A percentile compares a stretch with the other conserved stretches of the same genome.
These are phyloP conservation scores for Tetramorium alpestre DNA, from an alignment of 1,140 invertebrate genomes.

Conservation along the genomic window DNA sequence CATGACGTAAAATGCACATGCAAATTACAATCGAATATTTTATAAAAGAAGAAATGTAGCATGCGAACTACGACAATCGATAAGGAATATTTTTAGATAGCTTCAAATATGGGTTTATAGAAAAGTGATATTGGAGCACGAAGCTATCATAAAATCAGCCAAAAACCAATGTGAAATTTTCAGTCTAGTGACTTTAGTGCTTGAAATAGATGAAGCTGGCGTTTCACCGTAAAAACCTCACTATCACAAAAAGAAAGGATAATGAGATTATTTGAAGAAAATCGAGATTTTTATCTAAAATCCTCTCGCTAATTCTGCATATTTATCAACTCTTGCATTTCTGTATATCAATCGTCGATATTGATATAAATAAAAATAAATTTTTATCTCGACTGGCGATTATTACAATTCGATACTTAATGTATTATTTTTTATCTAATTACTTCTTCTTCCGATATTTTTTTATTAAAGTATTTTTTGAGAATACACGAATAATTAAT, in stretches of 20 bases:
- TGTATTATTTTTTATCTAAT: background rate
- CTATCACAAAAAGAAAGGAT: background rate
- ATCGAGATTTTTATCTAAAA: background rate
- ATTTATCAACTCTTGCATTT: background rate
- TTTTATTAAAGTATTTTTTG: background rate
- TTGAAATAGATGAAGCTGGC: slow-evolving; percentile 50
- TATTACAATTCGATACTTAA: background rate
- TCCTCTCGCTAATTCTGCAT: background rate
- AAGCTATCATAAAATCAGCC: slow-evolving; percentile 35
- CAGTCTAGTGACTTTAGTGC: slow-evolving; percentile 27
- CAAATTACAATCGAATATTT: slow-evolving; percentile 4
- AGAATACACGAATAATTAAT: background rate
- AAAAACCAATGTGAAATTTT: slow-evolving; percentile 51
- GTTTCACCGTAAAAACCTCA: slow-evolving; percentile 9
- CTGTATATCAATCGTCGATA: background rate
- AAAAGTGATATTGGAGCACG: slow-evolving; percentile 51
- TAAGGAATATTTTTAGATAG: slow-evolving; percentile 46
- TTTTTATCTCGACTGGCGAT: background rate
- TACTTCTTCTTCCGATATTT: background rate
- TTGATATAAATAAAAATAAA: background rate
- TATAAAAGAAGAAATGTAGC: slow-evolving; percentile 7
- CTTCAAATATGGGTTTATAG: slow-evolving; percentile 49
- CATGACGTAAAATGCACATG: background rate
- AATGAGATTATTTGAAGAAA: background rate
- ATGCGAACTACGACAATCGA: slow-evolving; percentile 24